Percentiles rank a stretch among this genome's conserved stretches.
phyloP scores from a whole-genome alignment of 2,113 vertebrate genomes.

The Rattus norvegicus region DNA sequence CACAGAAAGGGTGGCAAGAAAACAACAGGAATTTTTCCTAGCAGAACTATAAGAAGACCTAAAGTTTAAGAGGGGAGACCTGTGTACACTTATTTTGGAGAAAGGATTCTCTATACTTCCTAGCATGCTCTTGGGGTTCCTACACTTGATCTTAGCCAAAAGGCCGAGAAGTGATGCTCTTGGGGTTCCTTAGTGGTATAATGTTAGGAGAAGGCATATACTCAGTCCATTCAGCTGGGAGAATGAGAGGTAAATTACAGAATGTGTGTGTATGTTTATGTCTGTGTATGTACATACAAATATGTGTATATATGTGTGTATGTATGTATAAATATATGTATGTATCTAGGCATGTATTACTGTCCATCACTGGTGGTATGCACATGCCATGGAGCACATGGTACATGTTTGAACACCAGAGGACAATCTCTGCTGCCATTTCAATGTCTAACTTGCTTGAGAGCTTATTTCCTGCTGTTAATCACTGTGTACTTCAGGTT shows the following conservation, averaged over 20 bases:
- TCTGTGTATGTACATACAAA: not conserved
- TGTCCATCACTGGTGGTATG: too few species aligned
- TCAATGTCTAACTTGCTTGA: not conserved
- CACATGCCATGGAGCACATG: not conserved
- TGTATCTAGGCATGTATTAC: not conserved
- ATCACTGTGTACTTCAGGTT: not conserved
- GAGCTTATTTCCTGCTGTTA: not conserved
- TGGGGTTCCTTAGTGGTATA: not conserved
- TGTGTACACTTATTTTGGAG: not conserved
- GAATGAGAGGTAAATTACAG: not conserved
- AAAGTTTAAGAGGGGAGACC: not conserved
- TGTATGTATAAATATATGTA: not conserved
- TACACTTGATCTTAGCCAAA: too few species aligned
- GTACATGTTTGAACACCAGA: not conserved
- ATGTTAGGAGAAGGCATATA: not conserved
- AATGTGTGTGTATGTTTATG: not conserved
- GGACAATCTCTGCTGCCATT: not conserved
- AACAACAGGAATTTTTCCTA: not conserved
- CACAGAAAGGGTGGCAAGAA: not conserved
- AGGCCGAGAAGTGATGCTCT: too few species aligned
- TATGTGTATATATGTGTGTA: not conserved
- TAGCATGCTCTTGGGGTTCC: not conserved
- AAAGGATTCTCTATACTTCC: not conserved
- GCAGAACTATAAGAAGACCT: not conserved
- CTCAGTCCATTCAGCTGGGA: not conserved